These are phyloP conservation scores for Eulacestoma nigropectus DNA, from an alignment of 2,113 vertebrate species.

Conservation along the genomic window DNA sequence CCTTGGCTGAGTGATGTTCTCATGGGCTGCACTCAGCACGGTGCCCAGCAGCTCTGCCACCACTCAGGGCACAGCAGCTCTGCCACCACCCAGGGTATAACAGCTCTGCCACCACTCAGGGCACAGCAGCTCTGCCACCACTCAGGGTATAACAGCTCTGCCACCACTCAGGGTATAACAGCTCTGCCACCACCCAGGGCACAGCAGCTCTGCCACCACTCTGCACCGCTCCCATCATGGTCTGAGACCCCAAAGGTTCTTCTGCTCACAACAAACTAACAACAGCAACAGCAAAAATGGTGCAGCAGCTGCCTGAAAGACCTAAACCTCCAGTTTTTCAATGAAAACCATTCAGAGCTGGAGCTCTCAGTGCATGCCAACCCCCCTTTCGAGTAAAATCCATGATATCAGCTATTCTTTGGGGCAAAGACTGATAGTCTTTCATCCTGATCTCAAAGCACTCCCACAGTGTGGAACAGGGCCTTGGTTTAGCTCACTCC, in stretches of 20 bases:
- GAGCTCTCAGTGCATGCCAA: not conserved
- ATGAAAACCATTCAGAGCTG: not conserved
- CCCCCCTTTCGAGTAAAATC: not conserved
- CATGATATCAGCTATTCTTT: not conserved
- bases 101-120: not conserved
- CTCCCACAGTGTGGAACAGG: not conserved
- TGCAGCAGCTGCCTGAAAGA: not conserved
- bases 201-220: not conserved
- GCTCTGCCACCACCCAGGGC: not conserved
- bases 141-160: not conserved
- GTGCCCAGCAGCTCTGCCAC: not conserved
- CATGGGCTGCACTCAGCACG: accelerated
- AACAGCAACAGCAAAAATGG: not conserved
- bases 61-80: not conserved
- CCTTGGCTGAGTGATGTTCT: not conserved
- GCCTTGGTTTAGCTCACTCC: not conserved
- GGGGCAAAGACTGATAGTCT: not conserved
- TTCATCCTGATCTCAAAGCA: not conserved
- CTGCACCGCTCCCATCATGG: not conserved
- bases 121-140: not conserved
- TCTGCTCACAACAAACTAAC: not conserved
- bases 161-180: not conserved
- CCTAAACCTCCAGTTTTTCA: not conserved
- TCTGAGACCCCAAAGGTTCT: not conserved
- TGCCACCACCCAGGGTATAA: not conserved